Base-by-base conservation (phyloP, 2,888 invertebrate species). In the Chymomyza fuscimana region DNA sequence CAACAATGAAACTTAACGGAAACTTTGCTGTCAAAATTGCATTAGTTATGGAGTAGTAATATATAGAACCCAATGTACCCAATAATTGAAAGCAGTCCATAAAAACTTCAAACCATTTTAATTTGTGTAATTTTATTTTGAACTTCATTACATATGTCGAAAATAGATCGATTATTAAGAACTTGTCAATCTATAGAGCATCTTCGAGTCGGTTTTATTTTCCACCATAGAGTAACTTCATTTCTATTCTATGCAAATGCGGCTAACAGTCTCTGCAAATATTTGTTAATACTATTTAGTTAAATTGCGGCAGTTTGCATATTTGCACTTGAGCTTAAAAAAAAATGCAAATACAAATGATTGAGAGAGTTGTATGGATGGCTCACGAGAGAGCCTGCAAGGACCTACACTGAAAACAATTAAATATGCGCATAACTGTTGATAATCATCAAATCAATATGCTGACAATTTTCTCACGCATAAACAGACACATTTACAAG, bases 401-500 rank as follows among this genome's bases (percentile, higher is more conserved):
- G 12, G 58, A 58, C 58, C 22, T 19, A 54, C 19, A 16, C 54
- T 80, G 61, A 65, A 56, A 56, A 59, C 81, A 81, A 86, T 84
- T 87, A 84, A 83, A 86, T 84, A 84, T 84, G 83, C 83, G 83
- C 83, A 84, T 84, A 84, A 82, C 83, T 84, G 79, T 73, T 81
- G 87, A 84, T 84, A 84, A 87, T 84, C 86, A 84, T 81, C 79
- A 73, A 86, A 87, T 84, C 83, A 84, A 84, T 84, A 84, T 87
- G 86, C 87, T 86, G 83, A 86, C 87, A 62, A 87, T 86, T 87
- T 84, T 84, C 83, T 84, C 83, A 84, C 83, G 83, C 86, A 82
- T 29, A 58, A 58, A 25, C 40, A 22, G 64, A 68, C 46, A 72
- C 73, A 83, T 80, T 76, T 76, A 80, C 83, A 80, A 81, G 69